phyloP scores from a whole-genome alignment of 2,797 vertebrate genomes.

The Acrossocheilus wenchowensis region DNA sequence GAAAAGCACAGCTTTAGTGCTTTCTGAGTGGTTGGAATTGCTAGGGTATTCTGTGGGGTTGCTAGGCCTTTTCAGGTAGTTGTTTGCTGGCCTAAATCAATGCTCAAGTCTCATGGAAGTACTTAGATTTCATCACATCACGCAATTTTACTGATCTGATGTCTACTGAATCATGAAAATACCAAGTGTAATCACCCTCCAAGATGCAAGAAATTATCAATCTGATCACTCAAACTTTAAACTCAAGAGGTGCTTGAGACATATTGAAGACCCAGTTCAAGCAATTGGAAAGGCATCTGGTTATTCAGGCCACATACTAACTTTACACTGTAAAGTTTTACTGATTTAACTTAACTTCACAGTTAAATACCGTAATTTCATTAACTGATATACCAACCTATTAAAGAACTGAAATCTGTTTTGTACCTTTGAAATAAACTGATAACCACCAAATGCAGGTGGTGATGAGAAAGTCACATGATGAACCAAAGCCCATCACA shows the following conservation, averaged over 20 bases:
- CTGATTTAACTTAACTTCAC: too few species aligned
- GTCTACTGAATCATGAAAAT: not conserved
- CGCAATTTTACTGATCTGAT: not conserved
- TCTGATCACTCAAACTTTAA: not conserved
- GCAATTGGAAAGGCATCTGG: not conserved
- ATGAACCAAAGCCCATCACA: too few species aligned
- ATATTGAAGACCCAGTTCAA: not conserved
- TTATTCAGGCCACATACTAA: not conserved
- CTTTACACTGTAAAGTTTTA: too few species aligned
- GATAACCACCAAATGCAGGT: too few species aligned
- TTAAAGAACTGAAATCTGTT: too few species aligned
- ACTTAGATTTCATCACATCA: not conserved
- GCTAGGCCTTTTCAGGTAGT: not conserved
- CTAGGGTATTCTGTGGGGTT: not conserved
- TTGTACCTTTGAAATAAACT: too few species aligned
- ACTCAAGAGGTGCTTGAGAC: not conserved
- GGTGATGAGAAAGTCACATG: too few species aligned
- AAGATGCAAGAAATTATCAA: not conserved
- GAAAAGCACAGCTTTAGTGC: not conserved
- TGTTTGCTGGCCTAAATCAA: not conserved
- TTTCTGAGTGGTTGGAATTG: not conserved
- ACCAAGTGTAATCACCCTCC: not conserved
- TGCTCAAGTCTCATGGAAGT: not conserved
- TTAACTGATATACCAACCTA: too few species aligned
- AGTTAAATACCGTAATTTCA: too few species aligned